Evolutionary conservation across 2,888 invertebrate species (phyloP), one percentile per base, ranked within the genome.

Genomic region (Emmelina monodactyla): DNA sequence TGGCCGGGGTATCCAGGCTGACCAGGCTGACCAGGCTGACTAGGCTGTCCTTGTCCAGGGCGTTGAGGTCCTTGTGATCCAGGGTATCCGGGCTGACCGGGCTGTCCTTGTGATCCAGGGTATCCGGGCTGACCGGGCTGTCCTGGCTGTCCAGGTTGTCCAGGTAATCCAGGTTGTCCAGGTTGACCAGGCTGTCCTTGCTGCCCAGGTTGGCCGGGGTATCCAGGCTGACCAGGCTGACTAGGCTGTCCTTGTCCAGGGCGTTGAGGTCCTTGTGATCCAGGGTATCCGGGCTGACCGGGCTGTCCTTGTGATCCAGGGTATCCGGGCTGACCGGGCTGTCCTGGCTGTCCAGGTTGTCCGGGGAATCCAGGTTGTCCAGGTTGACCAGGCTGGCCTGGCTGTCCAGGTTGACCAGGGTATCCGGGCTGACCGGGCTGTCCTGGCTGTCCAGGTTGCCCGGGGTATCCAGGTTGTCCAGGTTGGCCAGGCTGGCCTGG

Each of bases 381-480:
- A 6, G 19, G 19, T 19, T 19, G 19, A 6, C 19, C 19, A 9
- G 19, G 19, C 19, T 19, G 5, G 5, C 9, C 19, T 19, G 38
- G 43, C 11, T 36, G 34, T 16, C 42, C 46, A 10, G 51, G 50
- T 2, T 40, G 29, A n/a, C 47, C 49, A 9, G 46, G 47, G 16
- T 40, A 37, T 16, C 50, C 54, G 15, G 19, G 19, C 19, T 19
- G 19, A 6, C 19, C 34, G 4, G 41, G 38, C 11, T 39, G 16
- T 7, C 43, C 49, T 35, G 37, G 40, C 2, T 37, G 30, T 9
- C 43, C 45, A 37, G 49, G 50, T 2, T 38, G 38, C 7, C 57
- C 58, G 10, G 60, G 55, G 13, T 44, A 36, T n/a, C 58, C 50
- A 29, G 41, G 38, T 3, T 38, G 31, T 7, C 44, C 47, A 15